A percentile compares a stretch with the other conserved stretches of the same genome.
phyloP scores from a whole-genome alignment of 2,888 invertebrate species.

The Bedellia somnulentella region DNA sequence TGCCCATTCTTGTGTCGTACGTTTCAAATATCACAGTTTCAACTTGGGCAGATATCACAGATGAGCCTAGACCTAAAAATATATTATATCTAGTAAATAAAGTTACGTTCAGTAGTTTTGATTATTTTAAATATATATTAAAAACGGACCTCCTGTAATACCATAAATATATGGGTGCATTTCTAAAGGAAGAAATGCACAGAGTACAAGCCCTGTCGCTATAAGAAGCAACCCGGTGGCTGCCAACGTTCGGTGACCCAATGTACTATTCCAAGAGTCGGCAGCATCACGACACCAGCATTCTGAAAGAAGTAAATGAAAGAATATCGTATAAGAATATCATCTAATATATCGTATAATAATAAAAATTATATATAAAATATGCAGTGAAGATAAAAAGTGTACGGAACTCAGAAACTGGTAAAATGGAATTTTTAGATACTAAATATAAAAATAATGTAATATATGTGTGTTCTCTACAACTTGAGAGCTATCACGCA shows the following conservation, averaged over 20 bases:
- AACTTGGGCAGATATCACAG: slow-evolving; percentile 46
- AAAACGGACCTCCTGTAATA: slow-evolving; percentile 29
- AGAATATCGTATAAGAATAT: too few species aligned
- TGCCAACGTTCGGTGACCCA: slow-evolving; percentile 40
- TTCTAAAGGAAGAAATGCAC: slow-evolving; percentile 26
- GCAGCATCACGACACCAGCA: slow-evolving; percentile 54
- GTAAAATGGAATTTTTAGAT: too few species aligned
- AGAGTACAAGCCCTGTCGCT: slow-evolving; percentile 26
- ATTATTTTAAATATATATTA: slow-evolving; percentile 1
- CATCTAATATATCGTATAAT: too few species aligned
- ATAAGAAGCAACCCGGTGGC: slow-evolving; percentile 27
- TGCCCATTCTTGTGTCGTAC: slow-evolving; percentile 36
- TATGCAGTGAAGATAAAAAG: too few species aligned
- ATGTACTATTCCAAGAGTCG: slow-evolving; percentile 40
- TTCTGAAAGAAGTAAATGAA: slow-evolving; percentile 31
- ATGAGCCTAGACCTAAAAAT: slow-evolving; percentile 39
- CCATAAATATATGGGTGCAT: slow-evolving; percentile 36
- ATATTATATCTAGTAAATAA: background rate
- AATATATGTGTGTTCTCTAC: too few species aligned
- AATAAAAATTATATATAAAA: too few species aligned
- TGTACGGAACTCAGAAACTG: too few species aligned
- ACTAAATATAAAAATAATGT: too few species aligned
- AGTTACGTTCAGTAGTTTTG: background rate
- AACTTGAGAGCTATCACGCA: too few species aligned
- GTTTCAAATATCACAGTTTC: slow-evolving; percentile 49